Evolutionary conservation across 2,888 invertebrate species (phyloP), one percentile per base, ranked within the genome.

Genomic region (Rosalia funebris): DNA sequence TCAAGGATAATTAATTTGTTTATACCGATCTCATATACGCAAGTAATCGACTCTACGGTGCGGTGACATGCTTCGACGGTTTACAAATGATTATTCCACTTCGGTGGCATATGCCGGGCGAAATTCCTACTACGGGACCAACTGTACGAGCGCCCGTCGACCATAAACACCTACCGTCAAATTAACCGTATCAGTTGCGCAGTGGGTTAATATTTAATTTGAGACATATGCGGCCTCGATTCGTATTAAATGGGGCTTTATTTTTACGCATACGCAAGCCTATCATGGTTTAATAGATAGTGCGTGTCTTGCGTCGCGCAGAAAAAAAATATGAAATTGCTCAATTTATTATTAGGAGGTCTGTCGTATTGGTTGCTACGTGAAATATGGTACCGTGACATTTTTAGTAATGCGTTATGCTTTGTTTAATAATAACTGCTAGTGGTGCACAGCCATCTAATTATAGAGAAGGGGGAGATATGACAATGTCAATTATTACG

Each of bases 1-100:
- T 31, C n/a, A n/a, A 53, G 39, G 39, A 50, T 42, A 53, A 53
- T 53, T 53, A 53, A 42, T 17, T 37, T 53, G 53, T 53, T 53
- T 53, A 53, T 53, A 31, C 19, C 42, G 53, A 42, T n/a, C n/a
- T n/a, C n/a, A n/a, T 53, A 53, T 31, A 32, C 2, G n/a, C 10
- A 14, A 12, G 32, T 31, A 45, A 32, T 32, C 15, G 52, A 11
- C 16, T 25, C 41, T 16, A n/a, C 10, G 11, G 37, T 25, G 36
- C 34, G 48, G 50, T n/a, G 1, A 1, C 11, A 42, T 20, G 53
- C 42, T 53, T 17, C 17, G 32, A 14, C 41, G 53, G 16, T 2
- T 41, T 5, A 31, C 32, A 41, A 53, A 31, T 32, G 42, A 53
- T 42, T 53, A 53, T 53, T 53, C 42, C 37, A 53, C 53, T 53